Evolutionary conservation across 2,113 vertebrate species (phyloP).

Genomic region (Puntigrus tetrazona): DNA sequence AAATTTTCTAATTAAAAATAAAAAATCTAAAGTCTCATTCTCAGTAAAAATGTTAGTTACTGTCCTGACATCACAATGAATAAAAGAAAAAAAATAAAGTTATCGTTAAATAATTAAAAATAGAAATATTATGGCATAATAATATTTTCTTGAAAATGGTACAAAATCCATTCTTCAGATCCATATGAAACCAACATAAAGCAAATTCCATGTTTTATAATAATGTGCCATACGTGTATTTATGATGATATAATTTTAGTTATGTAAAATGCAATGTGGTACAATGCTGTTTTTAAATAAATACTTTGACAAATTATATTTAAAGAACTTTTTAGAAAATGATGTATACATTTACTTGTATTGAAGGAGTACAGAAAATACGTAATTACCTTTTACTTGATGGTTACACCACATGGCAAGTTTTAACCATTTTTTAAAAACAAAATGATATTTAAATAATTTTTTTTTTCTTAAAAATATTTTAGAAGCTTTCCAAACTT

Average conservation of each 20-base stretch:
- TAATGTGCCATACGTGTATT: background rate
- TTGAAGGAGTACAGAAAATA: background rate
- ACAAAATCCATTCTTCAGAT: background rate
- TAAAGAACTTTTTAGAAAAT: background rate
- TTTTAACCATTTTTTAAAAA: too few relatives aligned
- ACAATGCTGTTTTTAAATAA: background rate
- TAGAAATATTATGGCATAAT: background rate
- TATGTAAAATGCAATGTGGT: background rate
- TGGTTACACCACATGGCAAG: background rate
- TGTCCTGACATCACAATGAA: background rate
- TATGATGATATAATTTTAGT: background rate
- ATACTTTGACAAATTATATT: background rate
- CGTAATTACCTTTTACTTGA: background rate
- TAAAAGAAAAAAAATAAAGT: background rate
- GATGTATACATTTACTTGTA: background rate
- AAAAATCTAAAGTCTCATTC: too few relatives aligned
- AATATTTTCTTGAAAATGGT: background rate
- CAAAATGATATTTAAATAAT: too few relatives aligned
- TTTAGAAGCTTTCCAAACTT: background rate
- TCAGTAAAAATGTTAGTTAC: background rate
- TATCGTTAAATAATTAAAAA: background rate
- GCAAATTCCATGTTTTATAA: background rate
- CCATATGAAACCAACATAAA: background rate
- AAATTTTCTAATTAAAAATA: too few relatives aligned
- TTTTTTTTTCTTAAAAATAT: background rate